A percentile compares a stretch with the other conserved stretches of the same genome.
Evolutionary conservation across 1,140 invertebrate species (phyloP).

Genomic region (Drosophila nikananu): DNA sequence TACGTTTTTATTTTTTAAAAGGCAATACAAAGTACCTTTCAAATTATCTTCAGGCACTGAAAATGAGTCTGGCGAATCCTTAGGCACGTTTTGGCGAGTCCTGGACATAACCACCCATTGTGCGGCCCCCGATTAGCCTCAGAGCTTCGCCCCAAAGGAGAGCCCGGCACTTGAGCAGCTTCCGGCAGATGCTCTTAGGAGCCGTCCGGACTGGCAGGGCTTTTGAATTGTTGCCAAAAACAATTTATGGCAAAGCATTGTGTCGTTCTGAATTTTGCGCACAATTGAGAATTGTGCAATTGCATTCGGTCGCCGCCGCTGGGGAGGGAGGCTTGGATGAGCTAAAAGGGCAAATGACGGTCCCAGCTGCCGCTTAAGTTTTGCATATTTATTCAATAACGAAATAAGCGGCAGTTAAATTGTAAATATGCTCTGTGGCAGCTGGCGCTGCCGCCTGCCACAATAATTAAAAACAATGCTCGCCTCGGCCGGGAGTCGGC

Average conservation of each 20-base stretch:
- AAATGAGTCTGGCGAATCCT: conserved; percentile 1
- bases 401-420: conserved; percentile 70
- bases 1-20: not conserved
- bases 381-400: conserved; percentile 79
- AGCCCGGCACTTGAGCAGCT: conserved; percentile 17
- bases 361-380: conserved; percentile 55
- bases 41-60: not conserved
- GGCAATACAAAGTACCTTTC: not conserved
- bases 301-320: conserved; percentile 47
- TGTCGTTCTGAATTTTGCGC: conserved; percentile 67
- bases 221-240: conserved; percentile 76
- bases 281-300: conserved; percentile 78
- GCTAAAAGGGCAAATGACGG: conserved; percentile 35
- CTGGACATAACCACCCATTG: conserved; percentile 22
- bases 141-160: conserved; percentile 12
- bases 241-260: conserved; percentile 66
- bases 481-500: conserved; percentile 2
- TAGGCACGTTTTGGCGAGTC: conserved; percentile 13
- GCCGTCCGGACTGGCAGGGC: conserved; percentile 21
- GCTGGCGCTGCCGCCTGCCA: conserved; percentile 41
- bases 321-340: not conserved
- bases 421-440: conserved; percentile 69
- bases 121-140: conserved; percentile 42
- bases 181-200: conserved; percentile 30
- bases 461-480: conserved; percentile 70